Evolutionary conservation across 1,140 invertebrate genomes (phyloP).

Genomic region (Aphidius gifuensis): DNA sequence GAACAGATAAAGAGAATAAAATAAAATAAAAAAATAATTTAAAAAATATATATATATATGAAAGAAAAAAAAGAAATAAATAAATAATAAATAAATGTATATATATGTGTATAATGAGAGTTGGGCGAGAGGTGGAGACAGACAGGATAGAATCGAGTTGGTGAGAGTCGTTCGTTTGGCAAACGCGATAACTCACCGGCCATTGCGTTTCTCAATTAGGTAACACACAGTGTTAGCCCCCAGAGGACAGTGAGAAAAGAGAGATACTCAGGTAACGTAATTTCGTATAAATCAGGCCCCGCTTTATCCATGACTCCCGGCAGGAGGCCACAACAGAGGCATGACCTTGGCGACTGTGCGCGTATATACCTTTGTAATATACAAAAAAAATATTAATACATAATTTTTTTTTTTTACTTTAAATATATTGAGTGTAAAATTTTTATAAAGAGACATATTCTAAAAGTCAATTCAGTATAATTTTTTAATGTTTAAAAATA

Average conservation of each 20-base stretch:
- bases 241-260: constrained; percentile 5
- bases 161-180: constrained; percentile 7
- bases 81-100: constrained; percentile 1
- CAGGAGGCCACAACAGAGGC: constrained; percentile 26
- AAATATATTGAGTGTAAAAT: too few species aligned
- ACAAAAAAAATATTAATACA: neutral
- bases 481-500: too few species aligned
- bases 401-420: neutral
- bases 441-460: too few species aligned
- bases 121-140: neutral
- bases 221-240: constrained; percentile 32
- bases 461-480: too few species aligned
- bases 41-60: neutral
- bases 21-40: neutral
- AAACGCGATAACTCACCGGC: constrained; percentile 47
- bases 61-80: constrained; percentile 7
- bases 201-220: constrained; percentile 52
- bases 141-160: too few species aligned
- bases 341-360: constrained; percentile 10
- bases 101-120: neutral
- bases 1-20: neutral
- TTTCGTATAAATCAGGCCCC: constrained; percentile 50
- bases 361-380: neutral
- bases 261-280: constrained; percentile 38
- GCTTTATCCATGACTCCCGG: constrained; percentile 21